A percentile compares a stretch with the other conserved stretches of the same genome.
These are phyloP conservation scores for Corythornis leucogaster DNA, from an alignment of 2,797 vertebrate genomes.

Conservation along the genomic window DNA sequence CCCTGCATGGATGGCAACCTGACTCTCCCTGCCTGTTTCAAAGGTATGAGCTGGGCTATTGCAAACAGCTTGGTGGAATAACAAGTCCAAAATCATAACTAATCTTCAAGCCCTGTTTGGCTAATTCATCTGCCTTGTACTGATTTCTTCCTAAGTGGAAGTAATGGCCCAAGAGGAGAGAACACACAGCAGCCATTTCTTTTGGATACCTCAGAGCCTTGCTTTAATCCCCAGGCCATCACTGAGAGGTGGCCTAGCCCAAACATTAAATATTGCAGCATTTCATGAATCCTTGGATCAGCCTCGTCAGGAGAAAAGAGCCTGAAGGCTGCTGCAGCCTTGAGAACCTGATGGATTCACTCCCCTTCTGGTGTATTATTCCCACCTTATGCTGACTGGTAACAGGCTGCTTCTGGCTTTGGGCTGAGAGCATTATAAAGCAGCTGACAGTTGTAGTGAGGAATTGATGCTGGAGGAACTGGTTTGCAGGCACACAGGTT, in stretches of 20 bases:
- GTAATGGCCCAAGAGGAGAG: background rate
- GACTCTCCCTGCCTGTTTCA: constrained; percentile 85
- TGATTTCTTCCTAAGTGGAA: background rate
- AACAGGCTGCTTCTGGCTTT: background rate
- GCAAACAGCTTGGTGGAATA: background rate
- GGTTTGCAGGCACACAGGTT: background rate
- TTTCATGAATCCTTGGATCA: background rate
- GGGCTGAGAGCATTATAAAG: background rate
- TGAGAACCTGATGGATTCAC: background rate
- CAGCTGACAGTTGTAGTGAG: background rate
- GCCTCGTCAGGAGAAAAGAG: background rate
- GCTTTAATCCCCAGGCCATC: background rate
- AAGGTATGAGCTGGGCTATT: constrained; percentile 75
- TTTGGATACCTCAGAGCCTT: background rate
- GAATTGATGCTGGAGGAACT: background rate
- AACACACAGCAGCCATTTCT: background rate
- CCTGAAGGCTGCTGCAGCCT: background rate
- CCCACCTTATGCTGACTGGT: background rate
- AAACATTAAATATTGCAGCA: background rate
- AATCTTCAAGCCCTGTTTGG: background rate
- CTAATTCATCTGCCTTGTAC: background rate
- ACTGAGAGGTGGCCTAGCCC: background rate
- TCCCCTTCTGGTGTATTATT: background rate
- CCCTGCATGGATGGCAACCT: constrained; percentile 84
- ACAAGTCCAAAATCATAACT: background rate